Base-by-base conservation (phyloP, 92 coral and sea anemone genomes). In the Siderastrea siderea region DNA sequence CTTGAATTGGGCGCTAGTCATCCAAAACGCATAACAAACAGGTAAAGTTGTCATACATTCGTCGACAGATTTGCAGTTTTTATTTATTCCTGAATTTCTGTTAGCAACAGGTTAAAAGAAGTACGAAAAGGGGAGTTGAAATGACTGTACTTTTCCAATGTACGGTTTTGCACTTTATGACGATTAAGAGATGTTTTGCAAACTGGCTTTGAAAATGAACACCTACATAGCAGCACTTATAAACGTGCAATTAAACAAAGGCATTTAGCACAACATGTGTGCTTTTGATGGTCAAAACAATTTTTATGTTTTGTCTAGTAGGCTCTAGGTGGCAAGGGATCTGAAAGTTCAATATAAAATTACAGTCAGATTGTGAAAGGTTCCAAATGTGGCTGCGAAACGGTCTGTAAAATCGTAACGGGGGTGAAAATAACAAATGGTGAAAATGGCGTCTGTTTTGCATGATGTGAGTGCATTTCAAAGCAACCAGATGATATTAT, bases 201-300 rank as follows among this genome's bases (percentile, higher is more conserved):
- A 44, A 67, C 3, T 67, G 71, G 6, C 4, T 67, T 67, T 14
- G 77, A 51, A 72, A 50, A 6, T n/a, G 3, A 49, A 72, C 77
- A 16, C 57, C n/a, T 16, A 61, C 19, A 2, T 4, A 38, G 55
- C 55, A 13, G 48, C 13, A 52, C 60, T 78, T 78, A 45, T 55
- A 84, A 65, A 71, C 87, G 46, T 14, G 68, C 3, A 26, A 26
- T 26, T 13, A 69, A 60, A 54, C 75, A 52, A 76, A 43, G 47
- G 60, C 13, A 19, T 47, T 48, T 45, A 9, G 44, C 12, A 46
- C 75, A 72, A 53, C 85, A 81, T 54, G 85, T 81, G 76, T 72
- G 2, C 76, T 44, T 17, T 81, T 55, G 48, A 48, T 49, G 13
- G 67, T 68, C n/a, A 53, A 68, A 45, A 81, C 17, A 67, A 12